phyloP scores from a whole-genome alignment of 2,113 vertebrate genomes.

The Albula goreensis region DNA sequence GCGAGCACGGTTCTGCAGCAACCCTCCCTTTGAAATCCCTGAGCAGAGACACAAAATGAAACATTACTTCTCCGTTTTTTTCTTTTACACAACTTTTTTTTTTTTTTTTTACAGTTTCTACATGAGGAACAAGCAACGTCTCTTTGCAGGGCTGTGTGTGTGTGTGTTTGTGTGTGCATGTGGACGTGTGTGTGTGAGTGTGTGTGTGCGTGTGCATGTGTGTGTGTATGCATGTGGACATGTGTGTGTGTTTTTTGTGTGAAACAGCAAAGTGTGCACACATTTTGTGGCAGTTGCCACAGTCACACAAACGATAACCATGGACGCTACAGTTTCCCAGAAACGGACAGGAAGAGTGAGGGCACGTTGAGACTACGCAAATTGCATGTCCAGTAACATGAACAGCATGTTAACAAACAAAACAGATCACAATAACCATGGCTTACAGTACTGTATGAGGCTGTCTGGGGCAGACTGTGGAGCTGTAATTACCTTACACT shows the following conservation, averaged over 20 bases:
- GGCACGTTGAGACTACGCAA: no score
- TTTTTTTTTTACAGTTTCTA: constrained; percentile 54
- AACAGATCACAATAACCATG: background rate
- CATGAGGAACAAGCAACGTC: constrained; percentile 59
- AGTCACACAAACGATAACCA: no score
- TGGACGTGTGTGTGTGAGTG: no score
- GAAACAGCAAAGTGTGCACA: no score
- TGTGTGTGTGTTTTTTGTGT: no score
- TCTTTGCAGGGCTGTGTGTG: constrained; percentile 28
- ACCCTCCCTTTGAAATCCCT: constrained; percentile 88
- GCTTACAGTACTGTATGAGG: background rate
- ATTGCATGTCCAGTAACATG: no score
- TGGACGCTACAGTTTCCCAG: no score
- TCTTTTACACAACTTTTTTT: constrained; percentile 47
- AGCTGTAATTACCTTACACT: background rate
- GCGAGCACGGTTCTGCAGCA: constrained; percentile 84
- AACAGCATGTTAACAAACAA: no score
- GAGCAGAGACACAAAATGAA: constrained; percentile 88
- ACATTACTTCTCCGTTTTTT: constrained; percentile 39
- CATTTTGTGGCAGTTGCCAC: no score
- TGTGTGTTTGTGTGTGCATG: constrained; percentile 10
- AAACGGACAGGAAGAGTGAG: no score
- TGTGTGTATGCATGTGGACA: no score
- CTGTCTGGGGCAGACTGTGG: background rate
- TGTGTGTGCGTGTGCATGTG: no score